Percentiles rank a stretch among this genome's conserved stretches.
These are phyloP conservation scores for Blera fallax DNA, from an alignment of 2,888 invertebrate genomes.

Conservation along the genomic window DNA sequence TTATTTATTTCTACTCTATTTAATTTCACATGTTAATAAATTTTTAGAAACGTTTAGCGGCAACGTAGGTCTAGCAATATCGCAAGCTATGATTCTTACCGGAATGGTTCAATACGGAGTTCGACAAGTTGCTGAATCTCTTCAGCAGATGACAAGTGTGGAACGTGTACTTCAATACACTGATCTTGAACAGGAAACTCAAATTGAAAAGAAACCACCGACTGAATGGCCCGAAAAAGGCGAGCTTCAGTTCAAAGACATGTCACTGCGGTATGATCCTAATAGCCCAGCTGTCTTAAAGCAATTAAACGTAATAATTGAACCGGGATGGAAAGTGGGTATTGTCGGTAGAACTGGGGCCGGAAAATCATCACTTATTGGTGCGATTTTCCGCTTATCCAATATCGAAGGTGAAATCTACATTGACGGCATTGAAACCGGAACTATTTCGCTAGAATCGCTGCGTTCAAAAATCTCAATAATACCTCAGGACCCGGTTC, in stretches of 20 bases:
- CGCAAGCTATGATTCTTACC: slow-evolving; percentile 86
- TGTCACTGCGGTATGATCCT: slow-evolving; percentile 85
- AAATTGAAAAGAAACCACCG: slow-evolving; percentile 83
- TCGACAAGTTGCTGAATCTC: slow-evolving; percentile 87
- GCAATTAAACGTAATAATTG: slow-evolving; percentile 86
- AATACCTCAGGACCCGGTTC: slow-evolving; percentile 84
- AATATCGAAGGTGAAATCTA: slow-evolving; percentile 87
- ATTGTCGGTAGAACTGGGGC: slow-evolving; percentile 93
- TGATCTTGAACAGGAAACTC: slow-evolving; percentile 85
- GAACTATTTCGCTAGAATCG: slow-evolving; percentile 82
- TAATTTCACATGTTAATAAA: not conserved
- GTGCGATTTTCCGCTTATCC: slow-evolving; percentile 89
- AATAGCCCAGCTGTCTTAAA: slow-evolving; percentile 87
- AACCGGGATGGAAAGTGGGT: slow-evolving; percentile 87
- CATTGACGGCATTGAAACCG: slow-evolving; percentile 87
- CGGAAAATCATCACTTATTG: slow-evolving; percentile 90
- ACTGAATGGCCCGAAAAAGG: slow-evolving; percentile 88
- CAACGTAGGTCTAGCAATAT: slow-evolving; percentile 87
- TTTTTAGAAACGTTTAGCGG: slow-evolving; percentile 83
- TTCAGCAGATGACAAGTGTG: slow-evolving; percentile 88
- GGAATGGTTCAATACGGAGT: slow-evolving; percentile 89
- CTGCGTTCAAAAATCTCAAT: slow-evolving; percentile 83
- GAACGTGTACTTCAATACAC: slow-evolving; percentile 88
- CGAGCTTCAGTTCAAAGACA: slow-evolving; percentile 83
- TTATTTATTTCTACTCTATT: not conserved